Conservation (phyloP, 2,797 vertebrate genomes). For the Gobionotothen gibberifrons region DNA sequence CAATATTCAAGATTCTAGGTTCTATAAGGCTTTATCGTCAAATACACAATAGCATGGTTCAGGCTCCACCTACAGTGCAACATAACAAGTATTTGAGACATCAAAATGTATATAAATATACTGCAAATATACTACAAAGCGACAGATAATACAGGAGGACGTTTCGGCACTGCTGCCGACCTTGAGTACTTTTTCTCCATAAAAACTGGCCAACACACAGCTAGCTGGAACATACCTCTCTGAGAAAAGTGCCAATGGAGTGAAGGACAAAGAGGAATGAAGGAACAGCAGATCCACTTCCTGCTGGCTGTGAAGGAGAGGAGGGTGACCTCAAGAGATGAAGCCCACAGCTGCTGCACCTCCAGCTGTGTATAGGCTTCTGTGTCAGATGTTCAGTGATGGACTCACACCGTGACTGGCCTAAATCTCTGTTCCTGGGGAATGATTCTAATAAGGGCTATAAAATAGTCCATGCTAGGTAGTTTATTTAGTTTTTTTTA, state of each 20-base stretch:
- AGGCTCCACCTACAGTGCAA: no score
- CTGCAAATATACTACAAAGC: background rate
- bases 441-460: no score
- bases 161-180: slow-evolving; percentile 27
- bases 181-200: slow-evolving; percentile 31
- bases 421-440: slow-evolving; percentile 65
- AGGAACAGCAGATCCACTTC: slow-evolving; percentile 65
- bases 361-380: slow-evolving; percentile 66
- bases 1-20: slow-evolving; percentile 27
- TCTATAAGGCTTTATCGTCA: no score
- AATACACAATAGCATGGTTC: no score
- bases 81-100: no score
- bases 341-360: slow-evolving; percentile 52
- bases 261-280: slow-evolving; percentile 65
- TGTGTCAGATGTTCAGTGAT: slow-evolving; percentile 55
- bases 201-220: slow-evolving; percentile 5
- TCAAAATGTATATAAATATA: no score
- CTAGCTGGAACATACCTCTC: slow-evolving; percentile 50
- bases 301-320: slow-evolving; percentile 57
- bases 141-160: slow-evolving; percentile 3
- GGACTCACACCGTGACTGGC: slow-evolving; percentile 61
- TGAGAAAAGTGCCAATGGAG: slow-evolving; percentile 56
- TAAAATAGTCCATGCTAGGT: no score
- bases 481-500: no score
- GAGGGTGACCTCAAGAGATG: slow-evolving; percentile 62